A percentile compares a stretch with the other conserved stretches of the same genome.
These are phyloP conservation scores for Gymnothorax javanicus DNA, from an alignment of 2,797 vertebrate species.

Conservation along the genomic window DNA sequence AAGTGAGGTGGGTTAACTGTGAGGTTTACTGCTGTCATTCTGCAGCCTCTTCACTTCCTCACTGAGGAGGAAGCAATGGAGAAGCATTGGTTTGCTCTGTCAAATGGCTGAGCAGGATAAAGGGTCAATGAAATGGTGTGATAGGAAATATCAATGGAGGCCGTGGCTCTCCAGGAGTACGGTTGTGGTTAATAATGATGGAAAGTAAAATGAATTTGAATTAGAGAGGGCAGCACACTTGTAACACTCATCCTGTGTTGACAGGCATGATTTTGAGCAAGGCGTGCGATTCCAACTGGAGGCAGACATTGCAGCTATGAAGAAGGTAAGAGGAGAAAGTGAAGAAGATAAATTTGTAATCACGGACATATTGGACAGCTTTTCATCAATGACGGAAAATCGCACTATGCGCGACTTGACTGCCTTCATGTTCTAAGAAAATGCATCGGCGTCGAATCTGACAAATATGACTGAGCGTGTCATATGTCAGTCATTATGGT, in stretches of 20 bases:
- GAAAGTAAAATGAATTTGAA: neutral
- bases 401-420: neutral
- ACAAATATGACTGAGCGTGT: neutral
- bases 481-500: neutral
- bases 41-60: too few species aligned
- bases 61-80: too few species aligned
- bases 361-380: neutral
- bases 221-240: neutral
- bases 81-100: too few species aligned
- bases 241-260: neutral
- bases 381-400: neutral
- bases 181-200: too few species aligned
- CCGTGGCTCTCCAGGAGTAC: too few species aligned
- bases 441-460: neutral
- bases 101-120: too few species aligned
- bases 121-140: too few species aligned
- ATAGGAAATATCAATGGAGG: too few species aligned
- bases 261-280: conserved; percentile 65
- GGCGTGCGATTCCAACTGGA: conserved; percentile 68
- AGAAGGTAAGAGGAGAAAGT: conserved; percentile 51
- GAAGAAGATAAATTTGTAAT: neutral
- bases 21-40: too few species aligned
- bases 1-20: too few species aligned
- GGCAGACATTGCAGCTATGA: conserved; percentile 64
- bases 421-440: neutral